Evolutionary conservation across 2,797 vertebrate genomes (phyloP).

Genomic region (Erethizon dorsatum): DNA sequence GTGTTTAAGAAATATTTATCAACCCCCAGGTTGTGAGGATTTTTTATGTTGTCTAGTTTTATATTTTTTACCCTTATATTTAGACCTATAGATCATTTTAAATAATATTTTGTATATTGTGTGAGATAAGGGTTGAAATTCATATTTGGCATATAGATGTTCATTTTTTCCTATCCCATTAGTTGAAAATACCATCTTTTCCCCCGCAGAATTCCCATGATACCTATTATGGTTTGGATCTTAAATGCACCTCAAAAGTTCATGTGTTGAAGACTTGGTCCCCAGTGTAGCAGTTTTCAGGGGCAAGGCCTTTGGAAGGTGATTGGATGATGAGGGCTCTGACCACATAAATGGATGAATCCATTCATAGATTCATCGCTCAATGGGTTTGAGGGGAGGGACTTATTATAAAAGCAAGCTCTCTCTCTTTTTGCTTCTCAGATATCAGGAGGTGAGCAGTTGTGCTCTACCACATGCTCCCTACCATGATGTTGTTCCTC

Average conservation of each 20-base stretch:
- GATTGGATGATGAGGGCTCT: background rate
- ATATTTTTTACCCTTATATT: constrained; percentile 7
- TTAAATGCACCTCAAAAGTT: background rate
- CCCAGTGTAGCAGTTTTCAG: background rate
- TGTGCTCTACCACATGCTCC: background rate
- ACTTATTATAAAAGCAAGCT: background rate
- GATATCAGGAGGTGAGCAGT: background rate
- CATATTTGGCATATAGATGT: background rate
- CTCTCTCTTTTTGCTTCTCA: background rate
- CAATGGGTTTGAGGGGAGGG: background rate
- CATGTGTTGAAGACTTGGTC: background rate
- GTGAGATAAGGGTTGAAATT: background rate
- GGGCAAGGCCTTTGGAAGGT: background rate
- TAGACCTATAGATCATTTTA: background rate
- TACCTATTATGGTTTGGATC: background rate
- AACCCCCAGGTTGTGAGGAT: background rate
- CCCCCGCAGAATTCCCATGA: background rate
- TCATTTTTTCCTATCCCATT: background rate
- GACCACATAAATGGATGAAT: background rate
- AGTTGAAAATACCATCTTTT: constrained; percentile 20
- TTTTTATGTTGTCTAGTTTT: constrained; percentile 23
- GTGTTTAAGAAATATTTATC: constrained; percentile 35
- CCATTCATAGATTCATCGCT: background rate
- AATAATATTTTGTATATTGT: background rate
- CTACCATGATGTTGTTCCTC: background rate